Evolutionary conservation across 2,797 vertebrate species (phyloP).

Genomic region (Phoeniculus purpureus): DNA sequence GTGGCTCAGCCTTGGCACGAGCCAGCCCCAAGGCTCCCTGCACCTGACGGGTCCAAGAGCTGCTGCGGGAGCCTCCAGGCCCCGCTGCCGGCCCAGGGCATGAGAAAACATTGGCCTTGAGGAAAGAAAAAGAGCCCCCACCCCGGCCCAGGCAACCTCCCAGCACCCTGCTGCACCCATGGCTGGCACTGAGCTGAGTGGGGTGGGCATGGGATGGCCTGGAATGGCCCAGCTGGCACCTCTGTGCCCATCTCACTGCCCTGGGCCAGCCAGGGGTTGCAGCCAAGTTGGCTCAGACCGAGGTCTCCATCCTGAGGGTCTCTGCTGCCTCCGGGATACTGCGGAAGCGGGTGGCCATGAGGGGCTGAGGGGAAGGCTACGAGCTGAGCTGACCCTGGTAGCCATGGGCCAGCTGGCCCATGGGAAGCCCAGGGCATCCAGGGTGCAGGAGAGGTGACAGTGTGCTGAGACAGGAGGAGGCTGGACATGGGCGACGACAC

Average conservation of each 20-base stretch:
- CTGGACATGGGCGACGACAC: background rate
- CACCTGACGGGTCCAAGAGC: background rate
- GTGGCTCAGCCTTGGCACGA: conserved; percentile 13
- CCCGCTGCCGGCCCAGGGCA: conserved; percentile 13
- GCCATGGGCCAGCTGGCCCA: fast-evolving
- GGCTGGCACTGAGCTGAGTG: fast-evolving
- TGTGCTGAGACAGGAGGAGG: background rate
- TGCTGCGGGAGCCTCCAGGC: background rate
- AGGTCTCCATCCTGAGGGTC: too few relatives aligned
- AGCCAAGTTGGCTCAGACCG: background rate
- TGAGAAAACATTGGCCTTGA: conserved; percentile 66
- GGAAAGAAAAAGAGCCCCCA: conserved; percentile 32
- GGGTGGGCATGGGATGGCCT: fast-evolving
- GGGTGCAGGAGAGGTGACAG: background rate
- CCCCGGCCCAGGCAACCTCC: background rate
- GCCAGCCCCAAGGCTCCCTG: background rate
- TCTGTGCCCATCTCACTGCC: fast-evolving
- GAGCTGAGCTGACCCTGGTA: background rate
- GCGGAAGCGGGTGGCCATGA: background rate
- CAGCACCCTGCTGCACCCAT: background rate
- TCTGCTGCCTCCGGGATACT: background rate
- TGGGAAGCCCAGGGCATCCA: fast-evolving
- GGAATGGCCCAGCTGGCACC: fast-evolving
- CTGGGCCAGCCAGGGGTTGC: background rate
- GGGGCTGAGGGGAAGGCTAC: background rate